Conservation (phyloP, 2,113 vertebrate genomes). For the Azemiops feae region DNA sequence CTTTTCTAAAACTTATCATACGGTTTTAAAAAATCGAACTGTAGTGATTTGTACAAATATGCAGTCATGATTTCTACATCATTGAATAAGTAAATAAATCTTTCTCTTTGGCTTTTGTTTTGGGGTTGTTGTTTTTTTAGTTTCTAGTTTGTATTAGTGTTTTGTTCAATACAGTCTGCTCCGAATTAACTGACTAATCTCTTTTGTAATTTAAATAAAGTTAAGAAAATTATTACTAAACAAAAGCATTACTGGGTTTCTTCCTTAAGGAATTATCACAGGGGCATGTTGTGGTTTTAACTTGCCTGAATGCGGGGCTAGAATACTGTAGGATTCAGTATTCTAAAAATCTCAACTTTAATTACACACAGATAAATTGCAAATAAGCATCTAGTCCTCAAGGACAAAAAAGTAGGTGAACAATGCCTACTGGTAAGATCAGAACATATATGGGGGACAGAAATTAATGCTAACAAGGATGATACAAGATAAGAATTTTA, state of each 20-base stretch:
- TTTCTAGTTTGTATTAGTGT: background rate
- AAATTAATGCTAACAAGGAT: background rate
- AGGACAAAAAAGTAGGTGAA: background rate
- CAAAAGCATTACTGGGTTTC: background rate
- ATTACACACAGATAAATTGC: background rate
- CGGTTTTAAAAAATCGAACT: background rate
- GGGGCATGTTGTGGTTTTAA: background rate
- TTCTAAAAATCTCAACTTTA: background rate
- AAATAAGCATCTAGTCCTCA: background rate
- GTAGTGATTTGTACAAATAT: background rate
- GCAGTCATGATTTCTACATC: background rate
- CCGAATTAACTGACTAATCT: background rate
- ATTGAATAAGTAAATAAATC: background rate
- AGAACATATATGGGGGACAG: background rate
- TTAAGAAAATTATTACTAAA: background rate
- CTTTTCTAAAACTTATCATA: background rate
- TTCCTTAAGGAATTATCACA: background rate
- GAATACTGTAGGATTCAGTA: background rate
- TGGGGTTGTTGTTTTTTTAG: background rate
- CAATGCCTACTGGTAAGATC: background rate
- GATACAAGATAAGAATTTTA: background rate
- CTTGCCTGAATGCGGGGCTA: background rate
- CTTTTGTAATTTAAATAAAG: background rate
- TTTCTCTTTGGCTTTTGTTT: background rate
- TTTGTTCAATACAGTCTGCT: background rate